Base-by-base conservation (phyloP, 2,888 invertebrate genomes). In the Drosophila rellima region DNA sequence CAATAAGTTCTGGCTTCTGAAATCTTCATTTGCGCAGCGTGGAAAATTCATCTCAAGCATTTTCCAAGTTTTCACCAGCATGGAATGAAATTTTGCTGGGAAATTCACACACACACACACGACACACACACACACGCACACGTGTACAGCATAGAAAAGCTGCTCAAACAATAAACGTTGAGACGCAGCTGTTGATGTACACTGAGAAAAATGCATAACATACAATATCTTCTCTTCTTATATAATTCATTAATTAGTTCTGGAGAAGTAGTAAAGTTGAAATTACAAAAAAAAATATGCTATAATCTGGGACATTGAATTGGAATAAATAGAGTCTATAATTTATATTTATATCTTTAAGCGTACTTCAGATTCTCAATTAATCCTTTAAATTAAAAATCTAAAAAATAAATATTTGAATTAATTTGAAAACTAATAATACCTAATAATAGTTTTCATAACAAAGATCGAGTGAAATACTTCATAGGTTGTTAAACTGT, bases 11-110 rank as follows among this genome's bases (percentile, higher is more conserved):
- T 31, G 20, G 40, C 40, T 51, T 39, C 6, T n/a, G n/a, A 69
- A 61, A 54, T 54, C 52, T 59, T 57, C 33, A 62, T 67, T 59
- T 59, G 54, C 52, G 13, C 61, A 48, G 47, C 54, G 42, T 20
- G 54, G 45, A 66, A 59, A 72, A 67, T 54, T 48, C 60, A 57
- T 55, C 50, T 59, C 42, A 59, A 59, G 62, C 45, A 65, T 71
- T 77, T 76, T 56, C 56, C 64, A 52, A 72, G 61, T 45, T 59
- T 54, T 31, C 37, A 48, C 50, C 40, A 73, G 29, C 40, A 31
- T 15, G 77, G 47, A 64, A 65, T 44, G 37, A 77, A 77, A 62
- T 31, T 54, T 37, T 56, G 18, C 45, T 60, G 26, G 11, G 40
- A 42, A 37, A 42, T 48, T 26, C 61, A 60, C 20, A n/a, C 18